A percentile compares a stretch with the other conserved stretches of the same genome.
Conservation (phyloP, 2,888 invertebrate genomes). For the Dolichopus griseipennis region DNA sequence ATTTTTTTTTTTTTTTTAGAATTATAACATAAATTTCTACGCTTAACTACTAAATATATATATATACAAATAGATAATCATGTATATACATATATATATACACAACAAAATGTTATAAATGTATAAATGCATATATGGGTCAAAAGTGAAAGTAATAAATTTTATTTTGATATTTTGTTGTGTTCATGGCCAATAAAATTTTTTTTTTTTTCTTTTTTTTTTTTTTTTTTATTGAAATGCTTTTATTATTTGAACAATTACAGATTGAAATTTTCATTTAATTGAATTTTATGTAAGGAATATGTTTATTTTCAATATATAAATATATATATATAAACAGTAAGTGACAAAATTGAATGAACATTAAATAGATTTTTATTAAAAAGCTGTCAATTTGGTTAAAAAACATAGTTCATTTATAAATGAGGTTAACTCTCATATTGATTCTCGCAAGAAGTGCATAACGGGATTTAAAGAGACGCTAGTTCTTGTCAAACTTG, state of each 20-base stretch:
- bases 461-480: too few species aligned
- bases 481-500: too few species aligned
- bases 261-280: conserved; percentile 1
- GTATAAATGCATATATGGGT: neutral
- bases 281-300: neutral
- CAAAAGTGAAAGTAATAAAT: conserved; percentile 6
- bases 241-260: conserved; percentile 4
- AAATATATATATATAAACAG: too few species aligned
- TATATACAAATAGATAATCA: neutral
- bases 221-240: neutral
- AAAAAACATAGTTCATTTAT: too few species aligned
- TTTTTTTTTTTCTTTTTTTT: neutral
- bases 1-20: too few species aligned
- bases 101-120: neutral
- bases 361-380: too few species aligned
- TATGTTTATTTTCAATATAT: too few species aligned
- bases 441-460: too few species aligned
- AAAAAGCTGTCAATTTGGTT: too few species aligned
- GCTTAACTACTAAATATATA: too few species aligned
- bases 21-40: neutral
- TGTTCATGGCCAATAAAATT: conserved; percentile 2
- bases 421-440: too few species aligned
- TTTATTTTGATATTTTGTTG: neutral
- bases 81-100: neutral
- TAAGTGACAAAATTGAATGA: too few species aligned